Base-by-base conservation (phyloP, 2,113 vertebrate genomes). In the Sander vitreus region DNA sequence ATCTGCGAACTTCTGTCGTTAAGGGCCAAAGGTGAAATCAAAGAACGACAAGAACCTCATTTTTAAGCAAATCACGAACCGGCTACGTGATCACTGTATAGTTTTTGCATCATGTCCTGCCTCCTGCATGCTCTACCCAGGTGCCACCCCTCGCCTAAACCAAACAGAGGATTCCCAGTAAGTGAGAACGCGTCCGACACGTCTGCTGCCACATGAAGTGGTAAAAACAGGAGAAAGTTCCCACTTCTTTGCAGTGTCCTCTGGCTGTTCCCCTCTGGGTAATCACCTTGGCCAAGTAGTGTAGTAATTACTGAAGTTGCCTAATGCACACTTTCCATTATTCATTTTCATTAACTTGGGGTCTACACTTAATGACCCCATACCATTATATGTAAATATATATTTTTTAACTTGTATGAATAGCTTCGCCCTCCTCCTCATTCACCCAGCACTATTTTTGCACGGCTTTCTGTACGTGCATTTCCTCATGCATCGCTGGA, bases 371-470 rank as follows among this genome's bases (percentile, higher is more conserved):
- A 74, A 85, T 84, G 85, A 89, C 88, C 92, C 85, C 73, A 70
- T 87, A 85, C 83, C 67, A 74, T 85, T 87, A 76, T 87, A 87
- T 89, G 89, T 88, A 93, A 89, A 93, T 92, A 93, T 92, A 85
- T 91, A 84, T 92, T 92, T 92, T 51, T 91, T 81, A 84, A 80
- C 84, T 80, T 75, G 62, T 76, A 51, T 79, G 84, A 85, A 86
- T 75, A 77, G 67, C 33, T 67, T 78, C 39, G 5, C 53, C 55
- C 50, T 71, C 51, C 65, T 81, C 77, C 76, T 85, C 71, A 84
- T 47, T 80, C 76, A 50, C 60, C 71, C 57, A 6, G 33, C 18
- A 58, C 58, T 82, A 59, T 84, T 87, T 62, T 54, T 71, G 33
- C 54, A 23, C 27, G 30, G 72, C 78, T 62, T 62, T 72, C 74